These are phyloP conservation scores for Gephyroberyx darwinii DNA, from an alignment of 2,797 vertebrate species.

Conservation along the genomic window DNA sequence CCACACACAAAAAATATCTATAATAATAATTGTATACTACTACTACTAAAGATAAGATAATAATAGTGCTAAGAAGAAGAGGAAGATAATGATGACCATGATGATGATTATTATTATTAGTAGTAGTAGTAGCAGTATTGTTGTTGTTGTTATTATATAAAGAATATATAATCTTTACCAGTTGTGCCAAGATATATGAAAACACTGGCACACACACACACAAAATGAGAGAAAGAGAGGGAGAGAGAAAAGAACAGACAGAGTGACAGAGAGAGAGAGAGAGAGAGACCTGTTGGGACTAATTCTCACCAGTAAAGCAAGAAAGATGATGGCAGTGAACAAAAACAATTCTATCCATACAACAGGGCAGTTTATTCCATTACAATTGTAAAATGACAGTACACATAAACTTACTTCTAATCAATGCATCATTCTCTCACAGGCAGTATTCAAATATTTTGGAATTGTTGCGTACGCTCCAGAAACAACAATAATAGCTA, in stretches of 20 bases:
- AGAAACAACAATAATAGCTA: slow-evolving; percentile 66
- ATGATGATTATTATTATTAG: too few relatives aligned
- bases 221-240: neutral
- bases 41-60: too few relatives aligned
- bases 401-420: slow-evolving; percentile 59
- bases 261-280: neutral
- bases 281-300: neutral
- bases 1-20: too few relatives aligned
- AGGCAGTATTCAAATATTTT: slow-evolving; percentile 69
- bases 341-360: slow-evolving; percentile 27
- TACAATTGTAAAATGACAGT: slow-evolving; percentile 71
- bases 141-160: too few relatives aligned
- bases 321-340: neutral
- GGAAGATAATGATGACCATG: too few relatives aligned
- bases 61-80: too few relatives aligned
- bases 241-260: neutral
- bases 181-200: neutral
- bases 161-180: too few relatives aligned
- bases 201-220: neutral
- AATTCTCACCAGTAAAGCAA: neutral
- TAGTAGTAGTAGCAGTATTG: too few relatives aligned
- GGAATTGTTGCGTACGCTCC: slow-evolving; percentile 47
- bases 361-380: slow-evolving; percentile 76
- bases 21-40: too few relatives aligned
- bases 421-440: slow-evolving; percentile 71